Evolutionary conservation across 2,113 vertebrate genomes (phyloP).

Genomic region (Myiozetetes cayanensis): DNA sequence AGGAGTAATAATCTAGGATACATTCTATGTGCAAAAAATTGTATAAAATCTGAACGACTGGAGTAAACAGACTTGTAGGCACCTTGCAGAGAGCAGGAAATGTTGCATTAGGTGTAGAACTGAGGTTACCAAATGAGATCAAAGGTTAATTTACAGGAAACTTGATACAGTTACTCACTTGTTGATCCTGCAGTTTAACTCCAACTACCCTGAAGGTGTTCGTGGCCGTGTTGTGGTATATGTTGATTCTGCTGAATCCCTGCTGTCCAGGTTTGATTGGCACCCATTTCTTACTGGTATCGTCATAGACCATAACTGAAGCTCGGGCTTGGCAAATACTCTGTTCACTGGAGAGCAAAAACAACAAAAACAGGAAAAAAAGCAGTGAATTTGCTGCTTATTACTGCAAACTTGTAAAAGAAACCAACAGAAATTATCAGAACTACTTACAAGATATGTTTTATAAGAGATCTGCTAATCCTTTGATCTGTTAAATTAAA

Average conservation of each 20-base stretch:
- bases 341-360: constrained; percentile 86
- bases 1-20: background rate
- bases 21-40: background rate
- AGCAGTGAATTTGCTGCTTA: background rate
- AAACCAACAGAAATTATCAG: background rate
- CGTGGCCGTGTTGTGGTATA: constrained; percentile 97
- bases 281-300: constrained; percentile 99
- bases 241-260: constrained; percentile 99
- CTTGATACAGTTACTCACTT: constrained; percentile 76
- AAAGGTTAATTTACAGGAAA: constrained; percentile 56
- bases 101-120: background rate
- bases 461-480: background rate
- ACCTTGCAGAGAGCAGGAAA: constrained; percentile 28
- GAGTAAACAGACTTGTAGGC: background rate
- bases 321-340: constrained; percentile 99
- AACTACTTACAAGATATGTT: background rate
- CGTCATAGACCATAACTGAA: constrained; percentile 99
- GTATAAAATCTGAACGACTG: background rate
- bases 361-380: background rate
- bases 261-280: constrained; percentile 98
- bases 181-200: constrained; percentile 99
- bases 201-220: constrained; percentile 98
- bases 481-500: constrained; percentile 23
- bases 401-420: background rate
- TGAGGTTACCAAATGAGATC: background rate